phyloP scores from a whole-genome alignment of 1,140 invertebrate species.

The Lerema accius region DNA sequence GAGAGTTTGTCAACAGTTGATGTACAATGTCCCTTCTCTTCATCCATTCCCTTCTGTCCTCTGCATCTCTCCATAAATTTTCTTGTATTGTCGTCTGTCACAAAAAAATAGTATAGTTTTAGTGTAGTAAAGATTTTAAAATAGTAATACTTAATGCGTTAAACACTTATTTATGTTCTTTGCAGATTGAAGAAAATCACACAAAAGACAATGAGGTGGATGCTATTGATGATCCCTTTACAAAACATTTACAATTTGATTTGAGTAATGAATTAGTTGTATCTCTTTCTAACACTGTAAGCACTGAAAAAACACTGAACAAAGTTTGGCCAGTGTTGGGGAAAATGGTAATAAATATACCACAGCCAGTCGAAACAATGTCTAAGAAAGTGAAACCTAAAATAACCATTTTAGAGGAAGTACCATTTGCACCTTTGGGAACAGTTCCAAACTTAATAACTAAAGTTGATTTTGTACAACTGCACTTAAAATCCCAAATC shows the following conservation, averaged over 20 bases:
- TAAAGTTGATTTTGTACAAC: slow-evolving; percentile 81
- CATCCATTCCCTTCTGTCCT: too few species aligned
- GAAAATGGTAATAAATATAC: slow-evolving; percentile 84
- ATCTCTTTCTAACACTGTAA: slow-evolving; percentile 77
- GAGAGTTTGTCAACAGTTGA: too few species aligned
- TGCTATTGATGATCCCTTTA: slow-evolving; percentile 85
- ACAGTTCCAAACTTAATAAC: slow-evolving; percentile 76
- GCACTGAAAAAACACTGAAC: slow-evolving; percentile 59
- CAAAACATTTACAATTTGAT: slow-evolving; percentile 85
- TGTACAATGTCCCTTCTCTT: too few species aligned
- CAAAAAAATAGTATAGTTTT: too few species aligned
- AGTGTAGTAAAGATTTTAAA: too few species aligned
- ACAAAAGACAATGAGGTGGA: slow-evolving; percentile 56
- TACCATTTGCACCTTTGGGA: slow-evolving; percentile 82
- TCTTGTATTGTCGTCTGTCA: too few species aligned
- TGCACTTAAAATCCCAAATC: slow-evolving; percentile 86
- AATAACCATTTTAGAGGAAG: slow-evolving; percentile 82
- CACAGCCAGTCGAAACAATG: slow-evolving; percentile 72
- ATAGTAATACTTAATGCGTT: too few species aligned
- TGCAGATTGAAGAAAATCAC: slow-evolving; percentile 41
- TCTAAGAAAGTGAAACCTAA: slow-evolving; percentile 67
- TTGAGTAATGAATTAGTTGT: slow-evolving; percentile 84
- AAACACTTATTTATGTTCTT: too few species aligned
- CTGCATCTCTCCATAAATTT: too few species aligned
- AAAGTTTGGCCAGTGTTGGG: slow-evolving; percentile 85